A percentile compares a stretch with the other conserved stretches of the same genome.
Evolutionary conservation across 2,888 invertebrate species (phyloP).

Genomic region (Latrodectus hesperus): DNA sequence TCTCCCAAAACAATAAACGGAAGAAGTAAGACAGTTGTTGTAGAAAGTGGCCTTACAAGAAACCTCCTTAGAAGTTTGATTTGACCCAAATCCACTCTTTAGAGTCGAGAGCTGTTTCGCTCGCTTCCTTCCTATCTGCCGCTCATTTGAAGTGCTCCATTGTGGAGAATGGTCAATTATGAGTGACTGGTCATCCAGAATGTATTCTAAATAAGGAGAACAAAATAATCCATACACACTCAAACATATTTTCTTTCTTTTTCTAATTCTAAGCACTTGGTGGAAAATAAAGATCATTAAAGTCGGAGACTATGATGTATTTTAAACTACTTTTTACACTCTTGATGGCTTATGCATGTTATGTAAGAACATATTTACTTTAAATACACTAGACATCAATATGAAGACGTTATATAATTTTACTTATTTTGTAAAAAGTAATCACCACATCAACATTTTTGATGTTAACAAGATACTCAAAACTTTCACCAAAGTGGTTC

Average conservation of each 20-base stretch:
- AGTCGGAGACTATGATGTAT: too few species aligned
- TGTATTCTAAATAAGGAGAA: neutral
- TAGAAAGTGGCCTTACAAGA: constrained; percentile 54
- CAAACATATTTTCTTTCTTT: neutral
- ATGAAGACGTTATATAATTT: too few species aligned
- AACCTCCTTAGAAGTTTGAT: constrained; percentile 32
- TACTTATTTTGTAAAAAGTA: too few species aligned
- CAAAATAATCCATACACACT: neutral
- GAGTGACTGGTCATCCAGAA: constrained; percentile 2
- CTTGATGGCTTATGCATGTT: too few species aligned
- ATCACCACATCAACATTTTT: too few species aligned
- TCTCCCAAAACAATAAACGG: constrained; percentile 51
- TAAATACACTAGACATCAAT: too few species aligned
- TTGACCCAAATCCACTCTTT: constrained; percentile 49
- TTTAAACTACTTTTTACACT: too few species aligned
- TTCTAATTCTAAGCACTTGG: too few species aligned
- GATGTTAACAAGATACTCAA: too few species aligned
- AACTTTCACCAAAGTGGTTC: too few species aligned
- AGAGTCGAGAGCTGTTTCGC: neutral
- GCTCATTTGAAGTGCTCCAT: neutral
- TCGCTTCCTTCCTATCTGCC: constrained; percentile 4
- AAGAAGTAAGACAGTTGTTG: constrained; percentile 26
- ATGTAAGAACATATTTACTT: too few species aligned
- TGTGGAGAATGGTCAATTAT: neutral
- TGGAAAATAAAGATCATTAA: too few species aligned